A percentile compares a stretch with the other conserved stretches of the same genome.
phyloP scores from a whole-genome alignment of 2,113 vertebrate species.

The Fulmarus glacialis region DNA sequence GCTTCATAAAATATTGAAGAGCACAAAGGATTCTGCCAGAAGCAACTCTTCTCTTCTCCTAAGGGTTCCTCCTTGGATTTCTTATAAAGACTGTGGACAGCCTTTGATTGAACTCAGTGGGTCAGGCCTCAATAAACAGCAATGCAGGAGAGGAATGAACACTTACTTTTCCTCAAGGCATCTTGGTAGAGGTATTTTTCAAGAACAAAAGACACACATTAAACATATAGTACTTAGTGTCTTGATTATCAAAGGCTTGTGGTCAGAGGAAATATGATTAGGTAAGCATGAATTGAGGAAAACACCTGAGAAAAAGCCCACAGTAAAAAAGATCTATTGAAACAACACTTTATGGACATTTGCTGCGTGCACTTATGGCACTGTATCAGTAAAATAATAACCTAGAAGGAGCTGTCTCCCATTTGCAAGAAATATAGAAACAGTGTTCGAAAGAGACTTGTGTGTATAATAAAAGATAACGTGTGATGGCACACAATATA shows the following conservation, averaged over 20 bases:
- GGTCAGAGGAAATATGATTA: neutral
- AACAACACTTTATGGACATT: neutral
- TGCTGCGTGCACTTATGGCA: neutral
- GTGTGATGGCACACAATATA: neutral
- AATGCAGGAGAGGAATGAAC: neutral
- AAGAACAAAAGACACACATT: neutral
- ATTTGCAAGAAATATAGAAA: slow-evolving; percentile 9
- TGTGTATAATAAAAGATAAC: neutral
- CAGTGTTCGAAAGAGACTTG: neutral
- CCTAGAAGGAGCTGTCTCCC: neutral
- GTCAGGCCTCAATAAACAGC: neutral
- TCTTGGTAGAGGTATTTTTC: neutral
- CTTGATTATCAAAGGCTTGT: neutral
- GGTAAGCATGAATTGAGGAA: neutral
- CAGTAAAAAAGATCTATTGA: neutral
- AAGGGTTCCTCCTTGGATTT: neutral
- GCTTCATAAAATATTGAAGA: slow-evolving; percentile 1
- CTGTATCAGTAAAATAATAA: neutral
- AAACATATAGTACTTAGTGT: neutral
- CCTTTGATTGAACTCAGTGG: neutral
- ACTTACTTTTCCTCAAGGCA: neutral
- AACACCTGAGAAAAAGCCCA: neutral
- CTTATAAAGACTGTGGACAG: neutral
- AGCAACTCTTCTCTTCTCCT: neutral
- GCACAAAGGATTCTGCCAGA: neutral